Percentiles rank a stretch among this genome's conserved stretches.
Evolutionary conservation across 2,888 invertebrate genomes (phyloP).

Genomic region (Xanthia togata): DNA sequence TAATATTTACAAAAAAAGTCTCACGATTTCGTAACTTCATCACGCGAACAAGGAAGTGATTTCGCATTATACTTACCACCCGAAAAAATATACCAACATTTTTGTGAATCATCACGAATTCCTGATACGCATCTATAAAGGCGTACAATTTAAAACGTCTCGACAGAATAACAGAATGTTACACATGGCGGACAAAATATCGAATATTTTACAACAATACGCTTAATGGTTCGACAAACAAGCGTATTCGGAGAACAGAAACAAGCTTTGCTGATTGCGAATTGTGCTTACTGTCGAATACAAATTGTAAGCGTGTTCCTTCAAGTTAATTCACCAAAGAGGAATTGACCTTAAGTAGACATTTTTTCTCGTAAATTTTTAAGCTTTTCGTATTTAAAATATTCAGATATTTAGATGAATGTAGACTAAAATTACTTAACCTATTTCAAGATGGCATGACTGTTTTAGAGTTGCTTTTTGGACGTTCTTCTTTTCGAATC

Average conservation of each 20-base stretch:
- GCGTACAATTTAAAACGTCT: constrained; percentile 54
- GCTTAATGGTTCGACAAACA: constrained; percentile 78
- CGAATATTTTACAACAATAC: constrained; percentile 73
- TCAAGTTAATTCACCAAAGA: constrained; percentile 80
- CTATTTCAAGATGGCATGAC: constrained; percentile 12
- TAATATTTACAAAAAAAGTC: constrained; percentile 47
- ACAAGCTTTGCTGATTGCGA: constrained; percentile 87
- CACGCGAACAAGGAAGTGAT: constrained; percentile 52
- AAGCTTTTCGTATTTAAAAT: constrained; percentile 68
- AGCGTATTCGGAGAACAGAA: constrained; percentile 76
- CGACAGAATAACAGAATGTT: constrained; percentile 58
- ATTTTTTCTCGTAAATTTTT: constrained; percentile 72
- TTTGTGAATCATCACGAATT: constrained; percentile 44
- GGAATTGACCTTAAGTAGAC: constrained; percentile 79
- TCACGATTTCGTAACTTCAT: constrained; percentile 48
- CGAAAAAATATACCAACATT: constrained; percentile 47
- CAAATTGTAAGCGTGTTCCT: constrained; percentile 84
- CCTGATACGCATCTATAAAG: constrained; percentile 35
- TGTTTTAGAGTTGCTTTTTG: not conserved
- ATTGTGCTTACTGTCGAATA: constrained; percentile 86
- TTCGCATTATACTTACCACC: constrained; percentile 31
- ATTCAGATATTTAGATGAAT: constrained; percentile 60
- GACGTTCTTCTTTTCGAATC: not conserved
- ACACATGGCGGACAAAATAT: constrained; percentile 60
- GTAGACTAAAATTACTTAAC: constrained; percentile 43